Base-by-base conservation (phyloP, 2,113 vertebrate species). In the Astur gentilis region DNA sequence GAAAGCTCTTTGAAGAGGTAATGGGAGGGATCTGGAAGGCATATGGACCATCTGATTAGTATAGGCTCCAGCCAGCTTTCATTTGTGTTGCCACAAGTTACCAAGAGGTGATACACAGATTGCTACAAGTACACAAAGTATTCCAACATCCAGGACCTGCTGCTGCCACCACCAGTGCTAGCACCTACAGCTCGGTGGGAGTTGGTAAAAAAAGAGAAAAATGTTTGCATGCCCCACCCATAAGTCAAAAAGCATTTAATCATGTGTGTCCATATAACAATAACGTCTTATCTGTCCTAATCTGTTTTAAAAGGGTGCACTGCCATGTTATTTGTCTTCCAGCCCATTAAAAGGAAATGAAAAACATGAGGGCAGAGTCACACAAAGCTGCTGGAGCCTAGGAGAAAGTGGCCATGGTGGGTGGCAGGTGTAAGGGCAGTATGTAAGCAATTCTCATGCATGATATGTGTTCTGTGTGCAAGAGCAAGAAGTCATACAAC, bases 361-460 rank as follows among this genome's bases (percentile, higher is more conserved):
- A 40, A 42, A 65, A 29, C 47, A 12, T 16, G 38, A 50, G 52
- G 7, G 25, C 67, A 40, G 69, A 20, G 20, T 45, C 62, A 32
- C 17, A 16, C 16, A n/a, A 57, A 62, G 75, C 52, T 36, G 19
- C 40, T 64, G 69, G 11, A 8, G 10, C 12, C 13, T 7, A 18
- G 34, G 29, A 71, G 54, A 29, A 50, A 21, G 61, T 7, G 29
- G 34, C n/a, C 10, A 0, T 9, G 29, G 58, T 62, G 19, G 5
- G 66, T 27, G 49, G 38, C 55, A 19, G 26, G 21, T 20, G 6
- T 27, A 22, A 75, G 34, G 44, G 49, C 29, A 18, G 12, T 13
- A 16, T 8, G 13, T 38, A 36, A 25, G 34, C 49, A 32, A 6
- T 36, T 34, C 23, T 38, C 29, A 7, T 1, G 0, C 2, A 0